Conservation (phyloP, 2,888 invertebrate species). For the Germaria angustata region DNA sequence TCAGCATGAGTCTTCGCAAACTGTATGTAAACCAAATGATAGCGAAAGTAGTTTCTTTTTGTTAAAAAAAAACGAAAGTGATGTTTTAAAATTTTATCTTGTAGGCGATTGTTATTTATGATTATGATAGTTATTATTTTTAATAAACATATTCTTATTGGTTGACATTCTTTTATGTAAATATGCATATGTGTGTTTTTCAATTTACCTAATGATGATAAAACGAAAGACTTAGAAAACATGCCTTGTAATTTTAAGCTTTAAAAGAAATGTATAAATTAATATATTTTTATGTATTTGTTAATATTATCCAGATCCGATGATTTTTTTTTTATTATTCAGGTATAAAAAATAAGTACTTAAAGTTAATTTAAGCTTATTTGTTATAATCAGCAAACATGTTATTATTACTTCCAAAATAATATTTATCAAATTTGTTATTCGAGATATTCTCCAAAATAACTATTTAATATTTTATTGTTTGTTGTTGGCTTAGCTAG, state of each 20-base stretch:
- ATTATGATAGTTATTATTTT: constrained; percentile 40
- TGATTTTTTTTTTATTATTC: no score
- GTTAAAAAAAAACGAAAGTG: constrained; percentile 28
- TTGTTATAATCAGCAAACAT: no score
- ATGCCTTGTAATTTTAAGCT: constrained; percentile 23
- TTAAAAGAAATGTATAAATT: no score
- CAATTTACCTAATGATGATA: background rate
- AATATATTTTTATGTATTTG: no score
- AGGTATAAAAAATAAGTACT: no score
- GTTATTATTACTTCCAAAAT: no score
- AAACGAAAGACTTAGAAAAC: constrained; percentile 52
- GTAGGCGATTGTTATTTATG: constrained; percentile 57
- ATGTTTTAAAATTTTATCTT: constrained; percentile 24
- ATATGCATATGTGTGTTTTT: background rate
- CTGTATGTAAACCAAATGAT: constrained; percentile 34
- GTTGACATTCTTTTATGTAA: background rate
- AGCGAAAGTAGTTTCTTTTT: constrained; percentile 62
- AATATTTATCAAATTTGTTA: no score
- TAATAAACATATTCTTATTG: constrained; percentile 30
- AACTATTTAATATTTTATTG: no score
- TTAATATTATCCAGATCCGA: no score
- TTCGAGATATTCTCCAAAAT: no score
- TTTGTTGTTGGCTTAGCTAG: no score
- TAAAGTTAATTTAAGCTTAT: no score
- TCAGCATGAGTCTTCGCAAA: constrained; percentile 11